These are phyloP conservation scores for Norana najaformis DNA, from an alignment of 2,888 invertebrate genomes.

Conservation along the genomic window DNA sequence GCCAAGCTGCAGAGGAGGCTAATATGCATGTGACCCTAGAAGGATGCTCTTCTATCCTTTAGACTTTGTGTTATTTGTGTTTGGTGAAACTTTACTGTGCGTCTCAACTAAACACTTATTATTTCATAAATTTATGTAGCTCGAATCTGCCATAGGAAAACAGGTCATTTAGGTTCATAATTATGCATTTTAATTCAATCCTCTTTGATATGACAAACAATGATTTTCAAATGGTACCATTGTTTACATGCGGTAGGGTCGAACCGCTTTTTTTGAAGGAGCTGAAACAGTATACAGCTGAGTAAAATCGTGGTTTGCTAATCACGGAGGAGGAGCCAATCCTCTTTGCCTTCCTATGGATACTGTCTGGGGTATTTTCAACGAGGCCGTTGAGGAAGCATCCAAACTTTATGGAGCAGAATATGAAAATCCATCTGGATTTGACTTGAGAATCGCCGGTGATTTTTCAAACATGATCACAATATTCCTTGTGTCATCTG, in stretches of 20 bases:
- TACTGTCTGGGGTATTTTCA: constrained; percentile 31
- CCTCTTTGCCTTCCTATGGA: constrained; percentile 39
- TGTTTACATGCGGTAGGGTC: constrained; percentile 16
- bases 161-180: too few relatives aligned
- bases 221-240: too few relatives aligned
- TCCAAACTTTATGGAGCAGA: constrained; percentile 39
- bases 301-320: background rate
- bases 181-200: too few relatives aligned
- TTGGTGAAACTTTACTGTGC: too few relatives aligned
- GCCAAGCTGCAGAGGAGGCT: too few relatives aligned
- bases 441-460: constrained; percentile 17
- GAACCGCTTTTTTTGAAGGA: background rate
- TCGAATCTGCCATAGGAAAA: too few relatives aligned
- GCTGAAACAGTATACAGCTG: background rate
- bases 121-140: too few relatives aligned
- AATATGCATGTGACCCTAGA: too few relatives aligned
- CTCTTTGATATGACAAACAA: too few relatives aligned
- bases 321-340: constrained; percentile 37
- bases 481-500: constrained; percentile 46
- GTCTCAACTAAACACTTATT: too few relatives aligned
- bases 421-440: constrained; percentile 27
- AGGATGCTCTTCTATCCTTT: too few relatives aligned
- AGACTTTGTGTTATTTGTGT: too few relatives aligned
- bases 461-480: constrained; percentile 30
- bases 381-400: background rate